Conservation (phyloP, 2,797 vertebrate species). For the Myripristis jacobus region DNA sequence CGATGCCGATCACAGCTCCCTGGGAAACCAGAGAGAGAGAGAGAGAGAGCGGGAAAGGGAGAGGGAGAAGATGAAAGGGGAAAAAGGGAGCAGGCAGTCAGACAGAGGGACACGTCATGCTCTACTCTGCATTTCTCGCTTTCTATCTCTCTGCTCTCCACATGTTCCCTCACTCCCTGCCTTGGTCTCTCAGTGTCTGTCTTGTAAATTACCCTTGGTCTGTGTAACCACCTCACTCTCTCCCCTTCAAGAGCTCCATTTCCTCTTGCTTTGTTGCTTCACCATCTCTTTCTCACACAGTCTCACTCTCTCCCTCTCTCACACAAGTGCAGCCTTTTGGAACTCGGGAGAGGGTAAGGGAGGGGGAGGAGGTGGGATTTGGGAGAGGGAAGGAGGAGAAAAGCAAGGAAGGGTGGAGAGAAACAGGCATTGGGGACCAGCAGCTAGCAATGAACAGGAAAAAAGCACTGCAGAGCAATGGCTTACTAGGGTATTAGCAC, state of each 20-base stretch:
- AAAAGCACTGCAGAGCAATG: slow-evolving; percentile 59
- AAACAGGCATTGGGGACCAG: slow-evolving; percentile 55
- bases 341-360: slow-evolving; percentile 53
- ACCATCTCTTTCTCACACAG: slow-evolving; percentile 44
- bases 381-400: slow-evolving; percentile 38
- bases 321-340: slow-evolving; percentile 65
- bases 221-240: slow-evolving; percentile 71
- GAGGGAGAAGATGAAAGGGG: background rate
- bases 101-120: slow-evolving; percentile 91
- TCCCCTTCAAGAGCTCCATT: slow-evolving; percentile 57
- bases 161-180: slow-evolving; percentile 81
- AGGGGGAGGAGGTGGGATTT: slow-evolving; percentile 67
- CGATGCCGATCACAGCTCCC: slow-evolving; percentile 99
- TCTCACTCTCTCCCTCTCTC: slow-evolving; percentile 73
- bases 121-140: slow-evolving; percentile 82
- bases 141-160: slow-evolving; percentile 80
- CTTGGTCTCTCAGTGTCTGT: slow-evolving; percentile 49
- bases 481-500: slow-evolving; percentile 55
- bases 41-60: slow-evolving; percentile 35
- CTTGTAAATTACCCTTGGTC: slow-evolving; percentile 52
- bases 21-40: slow-evolving; percentile 86
- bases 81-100: slow-evolving; percentile 74
- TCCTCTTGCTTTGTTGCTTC: slow-evolving; percentile 14
- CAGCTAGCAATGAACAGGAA: slow-evolving; percentile 46
- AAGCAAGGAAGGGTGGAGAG: slow-evolving; percentile 56